These are phyloP conservation scores for Eupithecia subfuscata DNA, from an alignment of 2,888 invertebrate genomes.

Conservation along the genomic window DNA sequence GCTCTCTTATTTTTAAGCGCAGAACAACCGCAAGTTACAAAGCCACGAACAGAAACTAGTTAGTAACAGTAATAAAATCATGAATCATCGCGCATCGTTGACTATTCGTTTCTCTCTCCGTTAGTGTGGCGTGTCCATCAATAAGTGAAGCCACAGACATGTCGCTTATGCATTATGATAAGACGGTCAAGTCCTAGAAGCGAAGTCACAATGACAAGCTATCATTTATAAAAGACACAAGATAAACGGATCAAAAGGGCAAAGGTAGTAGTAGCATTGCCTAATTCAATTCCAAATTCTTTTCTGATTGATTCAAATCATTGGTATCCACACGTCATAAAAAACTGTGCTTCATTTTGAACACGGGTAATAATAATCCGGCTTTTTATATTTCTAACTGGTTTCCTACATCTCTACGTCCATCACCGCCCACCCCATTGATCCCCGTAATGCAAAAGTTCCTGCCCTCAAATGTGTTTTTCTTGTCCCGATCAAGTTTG, in stretches of 20 bases:
- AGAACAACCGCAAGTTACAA: neutral
- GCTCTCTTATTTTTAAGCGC: no score
- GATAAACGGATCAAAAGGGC: no score
- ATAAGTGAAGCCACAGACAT: neutral
- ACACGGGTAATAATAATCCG: constrained; percentile 15
- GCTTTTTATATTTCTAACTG: constrained; percentile 5
- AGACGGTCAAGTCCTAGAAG: neutral
- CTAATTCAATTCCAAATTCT: neutral
- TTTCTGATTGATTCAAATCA: neutral
- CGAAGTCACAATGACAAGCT: no score
- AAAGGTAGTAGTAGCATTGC: neutral
- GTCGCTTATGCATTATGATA: neutral
- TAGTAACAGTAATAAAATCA: no score
- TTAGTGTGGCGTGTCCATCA: neutral
- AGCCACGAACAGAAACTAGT: neutral
- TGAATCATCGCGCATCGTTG: neutral
- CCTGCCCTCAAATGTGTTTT: constrained; percentile 70
- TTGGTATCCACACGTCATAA: neutral
- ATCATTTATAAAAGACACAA: no score
- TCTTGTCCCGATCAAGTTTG: constrained; percentile 66
- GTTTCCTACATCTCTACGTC: constrained; percentile 14
- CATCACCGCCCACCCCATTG: constrained; percentile 53
- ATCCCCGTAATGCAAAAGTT: constrained; percentile 59
- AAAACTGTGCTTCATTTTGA: neutral
- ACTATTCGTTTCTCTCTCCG: neutral